Evolutionary conservation across 2,797 vertebrate species (phyloP), one percentile per base, ranked within the genome.

Genomic region (Coregonus ussuriensis): DNA sequence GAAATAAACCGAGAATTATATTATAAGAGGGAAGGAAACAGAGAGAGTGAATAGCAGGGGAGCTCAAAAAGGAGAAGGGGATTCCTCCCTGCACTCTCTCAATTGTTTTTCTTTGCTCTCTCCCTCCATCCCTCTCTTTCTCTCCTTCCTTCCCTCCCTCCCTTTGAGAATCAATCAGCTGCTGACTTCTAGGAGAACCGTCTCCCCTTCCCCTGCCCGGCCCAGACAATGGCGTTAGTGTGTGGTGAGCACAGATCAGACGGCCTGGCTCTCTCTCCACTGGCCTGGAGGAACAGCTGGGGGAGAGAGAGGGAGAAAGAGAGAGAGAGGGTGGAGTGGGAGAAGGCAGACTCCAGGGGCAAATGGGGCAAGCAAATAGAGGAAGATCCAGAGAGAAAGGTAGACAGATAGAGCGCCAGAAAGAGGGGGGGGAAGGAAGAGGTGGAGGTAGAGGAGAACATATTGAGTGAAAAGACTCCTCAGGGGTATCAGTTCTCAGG

Each of bases 191-290:
- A 76, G 72, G 76, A 71, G 74, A 59, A 25, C 76, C 78, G 76
- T 35, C 69, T 66, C n/a, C 56, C 78, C 72, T 53, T 69, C 72
- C 9, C 41, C 65, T 37, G 53, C 54, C 56, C 67, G 69, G 37
- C 41, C 71, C 78, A 83, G 77, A 87, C 86, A 87, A 88, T 86
- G 71, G 76, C 80, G 81, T 79, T 81, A 86, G 83, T 88, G 86
- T 83, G 79, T 41, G 77, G 74, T 77, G 74, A 37, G 77, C 16
- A 29, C 68, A 75, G 75, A 79, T 79, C 79, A 75, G 80, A 79
- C 75, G 52, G 74, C 74, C 72, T 56, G 74, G 69, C 82, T 80
- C 79, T 75, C 71, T 80, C 76, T 78, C 56, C 72, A 74, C 71
- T 25, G 37, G 70, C 78, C 76, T 74, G 79, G 79, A 71, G 76